These are phyloP conservation scores for Antitype chi DNA, from an alignment of 2,888 invertebrate genomes.

Conservation along the genomic window DNA sequence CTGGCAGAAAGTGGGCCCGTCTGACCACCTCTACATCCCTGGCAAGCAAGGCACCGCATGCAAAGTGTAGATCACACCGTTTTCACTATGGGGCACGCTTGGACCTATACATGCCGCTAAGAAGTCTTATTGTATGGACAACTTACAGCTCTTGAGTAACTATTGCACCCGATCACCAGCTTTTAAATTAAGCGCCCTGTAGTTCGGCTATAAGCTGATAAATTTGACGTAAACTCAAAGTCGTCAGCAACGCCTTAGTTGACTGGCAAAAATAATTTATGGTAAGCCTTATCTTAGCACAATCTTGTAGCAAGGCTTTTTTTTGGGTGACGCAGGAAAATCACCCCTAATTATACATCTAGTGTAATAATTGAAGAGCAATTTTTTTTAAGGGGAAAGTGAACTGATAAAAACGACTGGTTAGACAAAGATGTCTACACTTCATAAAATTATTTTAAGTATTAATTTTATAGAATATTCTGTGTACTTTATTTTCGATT, in stretches of 20 bases:
- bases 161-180: conserved; percentile 25
- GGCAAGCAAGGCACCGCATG: conserved; percentile 71
- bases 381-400: conserved; percentile 22
- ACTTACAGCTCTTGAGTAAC: conserved; percentile 11
- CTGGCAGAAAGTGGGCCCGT: conserved; percentile 86
- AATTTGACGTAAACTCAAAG: conserved; percentile 15
- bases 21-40: conserved; percentile 86
- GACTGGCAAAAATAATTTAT: not conserved
- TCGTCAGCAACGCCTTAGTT: not conserved
- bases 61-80: conserved; percentile 67
- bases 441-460: conserved; percentile 9
- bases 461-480: conserved; percentile 4
- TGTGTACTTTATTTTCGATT: conserved; percentile 45
- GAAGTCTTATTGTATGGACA: conserved; percentile 12
- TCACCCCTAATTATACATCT: not conserved
- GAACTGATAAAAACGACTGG: conserved; percentile 22
- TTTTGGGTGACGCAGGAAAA: conserved; percentile 7
- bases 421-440: conserved; percentile 15
- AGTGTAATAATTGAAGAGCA: conserved; percentile 25
- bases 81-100: conserved; percentile 55
- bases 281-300: not conserved
- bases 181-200: conserved; percentile 13
- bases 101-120: conserved; percentile 49
- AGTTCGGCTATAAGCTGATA: not conserved
- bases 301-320: not conserved